Conservation (phyloP, 92 coral and sea anemone genomes). For the Muricea muricata region DNA sequence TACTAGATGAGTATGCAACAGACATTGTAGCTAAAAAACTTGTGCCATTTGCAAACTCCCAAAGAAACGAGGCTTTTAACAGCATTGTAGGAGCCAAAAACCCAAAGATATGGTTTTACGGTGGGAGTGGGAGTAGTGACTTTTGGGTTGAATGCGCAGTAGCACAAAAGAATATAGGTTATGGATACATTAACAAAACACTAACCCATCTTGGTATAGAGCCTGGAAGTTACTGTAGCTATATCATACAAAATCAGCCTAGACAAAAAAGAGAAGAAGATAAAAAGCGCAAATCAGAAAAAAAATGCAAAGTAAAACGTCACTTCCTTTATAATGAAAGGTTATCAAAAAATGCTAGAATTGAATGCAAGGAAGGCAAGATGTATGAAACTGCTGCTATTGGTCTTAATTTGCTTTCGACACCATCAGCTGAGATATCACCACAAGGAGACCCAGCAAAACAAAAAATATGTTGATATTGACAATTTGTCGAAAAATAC, state of each 20-base stretch:
- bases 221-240: not conserved
- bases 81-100: not conserved
- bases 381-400: slow-evolving; percentile 13
- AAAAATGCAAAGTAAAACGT: slow-evolving; percentile 1
- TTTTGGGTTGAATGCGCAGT: slow-evolving; percentile 3
- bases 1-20: slow-evolving; percentile 21
- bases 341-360: not conserved
- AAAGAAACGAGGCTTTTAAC: slow-evolving; percentile 32
- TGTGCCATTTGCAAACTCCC: slow-evolving; percentile 29
- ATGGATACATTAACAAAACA: not conserved
- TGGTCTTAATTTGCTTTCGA: not conserved
- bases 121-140: slow-evolving; percentile 17
- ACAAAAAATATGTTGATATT: no score
- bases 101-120: slow-evolving; percentile 5
- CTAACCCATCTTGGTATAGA: not conserved
- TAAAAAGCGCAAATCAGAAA: no score
- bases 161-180: not conserved
- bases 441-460: no score
- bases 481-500: no score
- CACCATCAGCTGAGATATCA: slow-evolving; percentile 13
- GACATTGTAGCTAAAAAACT: slow-evolving; percentile 33
- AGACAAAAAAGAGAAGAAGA: no score
- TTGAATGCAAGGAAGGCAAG: not conserved
- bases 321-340: slow-evolving; percentile 2
- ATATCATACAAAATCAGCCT: not conserved